These are phyloP conservation scores for Nymphicus hollandicus DNA, from an alignment of 2,113 vertebrate genomes.

Conservation along the genomic window DNA sequence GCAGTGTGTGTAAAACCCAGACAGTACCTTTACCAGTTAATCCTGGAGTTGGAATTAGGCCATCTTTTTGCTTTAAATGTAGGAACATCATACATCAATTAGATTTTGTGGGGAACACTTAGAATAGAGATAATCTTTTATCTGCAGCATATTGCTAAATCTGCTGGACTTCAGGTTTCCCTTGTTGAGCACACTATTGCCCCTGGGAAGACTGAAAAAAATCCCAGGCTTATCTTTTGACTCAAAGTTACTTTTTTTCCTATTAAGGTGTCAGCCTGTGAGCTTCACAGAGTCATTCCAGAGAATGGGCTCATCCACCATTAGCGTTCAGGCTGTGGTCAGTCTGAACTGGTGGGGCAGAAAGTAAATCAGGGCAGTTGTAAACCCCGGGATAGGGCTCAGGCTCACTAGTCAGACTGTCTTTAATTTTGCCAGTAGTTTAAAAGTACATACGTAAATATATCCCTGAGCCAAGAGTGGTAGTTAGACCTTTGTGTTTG, in stretches of 20 bases:
- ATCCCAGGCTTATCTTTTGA: neutral
- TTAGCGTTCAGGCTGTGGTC: fast-evolving
- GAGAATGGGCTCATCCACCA: fast-evolving
- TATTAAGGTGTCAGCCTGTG: neutral
- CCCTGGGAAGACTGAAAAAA: neutral
- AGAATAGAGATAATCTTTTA: neutral
- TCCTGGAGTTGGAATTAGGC: neutral
- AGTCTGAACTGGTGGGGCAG: neutral
- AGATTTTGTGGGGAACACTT: neutral
- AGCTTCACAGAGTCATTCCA: neutral
- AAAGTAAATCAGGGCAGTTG: neutral
- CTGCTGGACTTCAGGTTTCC: neutral
- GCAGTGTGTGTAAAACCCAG: neutral
- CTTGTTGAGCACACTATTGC: fast-evolving
- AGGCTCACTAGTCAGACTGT: neutral
- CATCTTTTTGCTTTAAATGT: neutral
- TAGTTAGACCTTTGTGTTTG: neutral
- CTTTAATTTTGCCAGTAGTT: neutral
- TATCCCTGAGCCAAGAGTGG: neutral
- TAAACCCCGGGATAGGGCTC: neutral
- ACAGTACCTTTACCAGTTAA: neutral
- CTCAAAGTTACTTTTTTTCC: neutral
- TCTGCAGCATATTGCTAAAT: neutral
- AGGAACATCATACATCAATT: neutral
- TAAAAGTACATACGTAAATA: neutral